Conservation (phyloP, 2,797 vertebrate genomes). For the Bradypus variegatus region DNA sequence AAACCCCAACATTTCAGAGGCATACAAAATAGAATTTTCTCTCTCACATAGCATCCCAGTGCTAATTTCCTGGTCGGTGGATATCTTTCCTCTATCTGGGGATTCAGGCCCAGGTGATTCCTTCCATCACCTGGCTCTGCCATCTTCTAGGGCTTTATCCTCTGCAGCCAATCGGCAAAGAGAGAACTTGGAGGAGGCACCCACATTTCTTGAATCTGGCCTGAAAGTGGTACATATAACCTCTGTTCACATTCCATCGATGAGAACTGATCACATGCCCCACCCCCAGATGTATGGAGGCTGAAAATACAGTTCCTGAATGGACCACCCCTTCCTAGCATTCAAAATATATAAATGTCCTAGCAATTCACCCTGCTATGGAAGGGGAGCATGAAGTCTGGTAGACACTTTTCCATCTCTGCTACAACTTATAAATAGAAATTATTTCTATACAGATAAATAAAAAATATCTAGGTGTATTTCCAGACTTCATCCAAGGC, state of each 20-base stretch:
- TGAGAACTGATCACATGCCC: not conserved
- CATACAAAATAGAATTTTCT: not conserved
- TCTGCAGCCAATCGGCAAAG: not conserved
- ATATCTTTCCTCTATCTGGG: not conserved
- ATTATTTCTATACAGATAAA: conserved; percentile 25
- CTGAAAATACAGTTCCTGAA: not conserved
- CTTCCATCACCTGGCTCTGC: not conserved
- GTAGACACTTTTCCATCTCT: not conserved
- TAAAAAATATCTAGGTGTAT: not conserved
- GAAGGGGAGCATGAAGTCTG: not conserved
- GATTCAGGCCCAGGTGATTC: not conserved
- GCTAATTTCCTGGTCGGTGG: not conserved
- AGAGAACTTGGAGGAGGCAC: not conserved
- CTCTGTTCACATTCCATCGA: not conserved
- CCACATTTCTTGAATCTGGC: not conserved
- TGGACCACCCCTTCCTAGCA: not conserved
- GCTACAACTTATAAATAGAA: not conserved
- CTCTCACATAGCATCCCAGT: not conserved
- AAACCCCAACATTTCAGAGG: not conserved
- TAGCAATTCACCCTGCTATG: not conserved
- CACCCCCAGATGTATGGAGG: not conserved
- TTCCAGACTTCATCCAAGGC: not conserved
- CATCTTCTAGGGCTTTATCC: not conserved
- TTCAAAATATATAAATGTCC: not conserved
- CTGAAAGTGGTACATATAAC: not conserved